These are phyloP conservation scores for Myripristis murdjan DNA, from an alignment of 2,797 vertebrate species.

Conservation along the genomic window DNA sequence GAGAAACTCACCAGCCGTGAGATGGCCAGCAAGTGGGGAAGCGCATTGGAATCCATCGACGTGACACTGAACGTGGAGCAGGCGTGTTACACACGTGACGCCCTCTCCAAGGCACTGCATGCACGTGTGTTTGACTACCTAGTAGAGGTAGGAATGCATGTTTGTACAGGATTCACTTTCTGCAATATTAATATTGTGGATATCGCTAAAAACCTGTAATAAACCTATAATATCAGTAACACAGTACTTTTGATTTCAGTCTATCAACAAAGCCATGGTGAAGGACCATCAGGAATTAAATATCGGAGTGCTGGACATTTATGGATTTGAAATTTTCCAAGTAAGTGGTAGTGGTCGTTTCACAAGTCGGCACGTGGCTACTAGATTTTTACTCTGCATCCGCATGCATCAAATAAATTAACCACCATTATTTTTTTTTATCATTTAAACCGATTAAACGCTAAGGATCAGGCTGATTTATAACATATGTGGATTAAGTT, in stretches of 20 bases:
- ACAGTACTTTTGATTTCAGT: conserved; percentile 83
- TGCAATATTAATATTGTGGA: background rate
- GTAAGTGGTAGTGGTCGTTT: conserved; percentile 78
- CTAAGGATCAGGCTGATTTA: conserved; percentile 65
- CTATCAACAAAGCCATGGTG: conserved; percentile 98
- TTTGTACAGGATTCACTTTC: background rate
- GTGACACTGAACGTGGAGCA: conserved; percentile 98
- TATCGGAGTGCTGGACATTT: conserved; percentile 97
- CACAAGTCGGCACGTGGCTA: conserved; percentile 14
- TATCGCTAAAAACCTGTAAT: background rate
- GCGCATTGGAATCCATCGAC: conserved; percentile 93
- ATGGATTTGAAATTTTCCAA: conserved; percentile 99
- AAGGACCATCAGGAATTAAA: conserved; percentile 96
- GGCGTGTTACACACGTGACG: conserved; percentile 96
- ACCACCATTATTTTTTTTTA: conserved; percentile 53
- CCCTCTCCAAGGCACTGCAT: conserved; percentile 96
- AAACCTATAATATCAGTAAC: background rate
- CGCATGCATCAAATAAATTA: conserved; percentile 61
- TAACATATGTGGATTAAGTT: conserved; percentile 68
- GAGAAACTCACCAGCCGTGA: conserved; percentile 98
- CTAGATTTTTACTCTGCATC: conserved; percentile 24
- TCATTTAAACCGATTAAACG: conserved; percentile 72
- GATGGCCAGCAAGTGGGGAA: conserved; percentile 99
- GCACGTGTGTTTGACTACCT: conserved; percentile 94
- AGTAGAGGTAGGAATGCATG: conserved; percentile 90